A percentile compares a stretch with the other conserved stretches of the same genome.
Evolutionary conservation across 2,113 vertebrate species (phyloP).

Genomic region (Paracyprichromis sp.): DNA sequence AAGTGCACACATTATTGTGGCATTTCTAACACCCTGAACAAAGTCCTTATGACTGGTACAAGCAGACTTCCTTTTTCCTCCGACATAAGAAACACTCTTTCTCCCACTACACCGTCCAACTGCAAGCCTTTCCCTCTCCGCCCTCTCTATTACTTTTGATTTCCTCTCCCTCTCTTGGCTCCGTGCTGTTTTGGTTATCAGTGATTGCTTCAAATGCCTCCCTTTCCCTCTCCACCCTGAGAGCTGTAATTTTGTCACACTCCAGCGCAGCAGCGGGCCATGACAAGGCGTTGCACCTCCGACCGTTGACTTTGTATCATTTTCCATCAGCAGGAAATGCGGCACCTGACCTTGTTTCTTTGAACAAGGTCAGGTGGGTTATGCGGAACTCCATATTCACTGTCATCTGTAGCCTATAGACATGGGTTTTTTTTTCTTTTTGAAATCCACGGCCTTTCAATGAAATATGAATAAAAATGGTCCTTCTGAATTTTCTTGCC

Average conservation of each 20-base stretch:
- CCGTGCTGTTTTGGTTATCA: slow-evolving; percentile 40
- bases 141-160: slow-evolving; percentile 7
- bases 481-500: slow-evolving; percentile 11
- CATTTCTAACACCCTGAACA: neutral
- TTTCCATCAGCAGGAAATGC: slow-evolving; percentile 15
- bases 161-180: slow-evolving; percentile 21
- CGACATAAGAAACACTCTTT: neutral
- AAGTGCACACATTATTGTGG: neutral
- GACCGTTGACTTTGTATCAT: neutral
- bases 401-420: slow-evolving; percentile 22
- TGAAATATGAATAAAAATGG: slow-evolving; percentile 41
- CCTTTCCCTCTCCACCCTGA: slow-evolving; percentile 32
- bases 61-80: neutral
- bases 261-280: neutral
- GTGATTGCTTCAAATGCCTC: slow-evolving; percentile 30
- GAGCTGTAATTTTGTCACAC: slow-evolving; percentile 42
- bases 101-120: neutral
- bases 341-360: neutral
- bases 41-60: neutral
- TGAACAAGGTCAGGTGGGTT: neutral
- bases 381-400: neutral
- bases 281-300: neutral
- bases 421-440: neutral
- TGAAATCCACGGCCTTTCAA: neutral
- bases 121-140: neutral